phyloP scores from a whole-genome alignment of 30 jellyfish, hydroid and myxozoan species.

The Pelagia noctiluca region DNA sequence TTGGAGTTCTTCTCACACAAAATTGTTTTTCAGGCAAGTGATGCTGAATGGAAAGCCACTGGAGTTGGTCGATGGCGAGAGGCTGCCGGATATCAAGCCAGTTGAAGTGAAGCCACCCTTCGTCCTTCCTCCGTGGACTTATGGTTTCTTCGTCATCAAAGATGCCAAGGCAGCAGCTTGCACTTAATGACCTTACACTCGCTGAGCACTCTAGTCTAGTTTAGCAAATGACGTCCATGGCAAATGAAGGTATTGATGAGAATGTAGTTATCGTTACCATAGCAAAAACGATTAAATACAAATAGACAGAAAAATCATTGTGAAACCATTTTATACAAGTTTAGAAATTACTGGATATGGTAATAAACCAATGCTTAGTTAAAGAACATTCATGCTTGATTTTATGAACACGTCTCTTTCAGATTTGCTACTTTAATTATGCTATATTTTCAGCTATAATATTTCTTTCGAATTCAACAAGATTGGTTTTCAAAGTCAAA shows the following conservation, averaged over 20 bases:
- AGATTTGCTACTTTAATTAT: too few relatives aligned
- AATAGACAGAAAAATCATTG: not conserved
- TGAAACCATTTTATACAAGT: not conserved
- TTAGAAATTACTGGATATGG: not conserved
- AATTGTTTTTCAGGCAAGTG: conserved; percentile 47
- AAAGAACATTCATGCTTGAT: too few relatives aligned
- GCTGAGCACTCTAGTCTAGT: not conserved
- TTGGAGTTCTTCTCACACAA: not conserved
- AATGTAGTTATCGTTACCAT: not conserved
- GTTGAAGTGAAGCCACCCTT: conserved; percentile 64
- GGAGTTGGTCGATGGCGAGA: conserved; percentile 55
- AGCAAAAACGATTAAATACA: not conserved
- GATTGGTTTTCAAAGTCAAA: too few relatives aligned
- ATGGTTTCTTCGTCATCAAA: conserved; percentile 79
- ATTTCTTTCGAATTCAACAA: too few relatives aligned
- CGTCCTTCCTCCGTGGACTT: conserved; percentile 71
- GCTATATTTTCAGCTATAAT: too few relatives aligned
- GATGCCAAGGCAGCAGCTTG: conserved; percentile 76
- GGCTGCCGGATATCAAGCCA: conserved; percentile 72
- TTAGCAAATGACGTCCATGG: conserved; percentile 1
- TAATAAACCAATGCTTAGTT: too few relatives aligned
- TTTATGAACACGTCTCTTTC: too few relatives aligned
- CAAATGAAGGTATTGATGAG: not conserved
- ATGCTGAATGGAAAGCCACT: conserved; percentile 70
- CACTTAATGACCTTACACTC: not conserved